These are phyloP conservation scores for Frankliniella fusca DNA, from an alignment of 2,888 invertebrate species.

Conservation along the genomic window DNA sequence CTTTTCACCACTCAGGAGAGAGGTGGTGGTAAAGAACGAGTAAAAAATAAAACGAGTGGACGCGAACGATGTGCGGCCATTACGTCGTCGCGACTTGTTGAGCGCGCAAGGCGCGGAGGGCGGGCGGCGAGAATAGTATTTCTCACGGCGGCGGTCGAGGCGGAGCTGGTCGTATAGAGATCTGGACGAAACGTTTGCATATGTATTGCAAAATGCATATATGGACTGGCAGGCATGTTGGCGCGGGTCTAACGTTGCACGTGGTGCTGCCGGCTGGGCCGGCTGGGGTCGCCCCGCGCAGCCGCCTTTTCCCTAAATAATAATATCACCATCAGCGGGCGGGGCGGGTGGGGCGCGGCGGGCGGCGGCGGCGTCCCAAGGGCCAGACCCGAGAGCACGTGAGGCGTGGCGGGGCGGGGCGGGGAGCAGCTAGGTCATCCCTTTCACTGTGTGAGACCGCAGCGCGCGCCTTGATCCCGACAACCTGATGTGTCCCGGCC, in stretches of 20 bases:
- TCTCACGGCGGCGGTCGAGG: no score
- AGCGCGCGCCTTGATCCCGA: neutral
- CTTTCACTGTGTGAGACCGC: neutral
- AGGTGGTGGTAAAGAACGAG: no score
- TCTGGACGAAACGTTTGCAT: no score
- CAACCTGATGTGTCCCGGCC: conserved; percentile 10
- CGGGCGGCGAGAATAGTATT: no score
- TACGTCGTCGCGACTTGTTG: no score
- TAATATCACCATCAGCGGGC: conserved; percentile 3
- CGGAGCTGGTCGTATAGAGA: no score
- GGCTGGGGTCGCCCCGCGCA: neutral
- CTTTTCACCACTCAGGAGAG: no score
- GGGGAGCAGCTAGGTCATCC: neutral
- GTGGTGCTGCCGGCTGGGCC: neutral
- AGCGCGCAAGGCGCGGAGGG: no score
- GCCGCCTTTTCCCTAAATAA: neutral
- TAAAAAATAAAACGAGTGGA: no score
- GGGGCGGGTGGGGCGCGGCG: neutral
- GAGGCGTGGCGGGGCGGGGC: neutral
- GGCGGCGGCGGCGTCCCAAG: neutral
- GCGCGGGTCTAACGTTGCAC: no score
- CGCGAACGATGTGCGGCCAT: no score
- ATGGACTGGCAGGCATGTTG: neutral
- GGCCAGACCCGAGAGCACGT: neutral
- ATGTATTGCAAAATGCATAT: no score